Conservation (phyloP, 2,888 invertebrate genomes). For the Acronicta leporina region DNA sequence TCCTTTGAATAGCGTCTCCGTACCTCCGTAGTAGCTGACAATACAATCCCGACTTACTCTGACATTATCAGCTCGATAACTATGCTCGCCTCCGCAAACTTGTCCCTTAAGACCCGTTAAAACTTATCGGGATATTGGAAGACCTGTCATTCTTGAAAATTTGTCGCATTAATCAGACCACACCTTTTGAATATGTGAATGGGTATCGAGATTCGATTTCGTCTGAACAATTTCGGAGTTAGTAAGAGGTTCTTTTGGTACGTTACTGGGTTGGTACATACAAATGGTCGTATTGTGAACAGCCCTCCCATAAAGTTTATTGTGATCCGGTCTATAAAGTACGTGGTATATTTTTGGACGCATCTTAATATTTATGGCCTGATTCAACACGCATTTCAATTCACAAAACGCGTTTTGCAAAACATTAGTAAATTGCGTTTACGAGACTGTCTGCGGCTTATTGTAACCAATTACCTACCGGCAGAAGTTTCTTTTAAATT, state of each 20-base stretch:
- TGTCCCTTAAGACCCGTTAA: conserved; percentile 59
- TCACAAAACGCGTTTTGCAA: no score
- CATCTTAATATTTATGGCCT: conserved; percentile 28
- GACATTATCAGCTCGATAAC: conserved; percentile 67
- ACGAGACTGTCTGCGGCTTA: not conserved
- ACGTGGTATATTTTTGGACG: conserved; percentile 27
- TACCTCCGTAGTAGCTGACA: conserved; percentile 64
- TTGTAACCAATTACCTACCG: conserved; percentile 21
- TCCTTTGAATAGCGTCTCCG: conserved; percentile 72
- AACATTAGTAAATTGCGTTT: not conserved
- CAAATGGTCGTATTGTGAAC: conserved; percentile 39
- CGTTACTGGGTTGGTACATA: conserved; percentile 25
- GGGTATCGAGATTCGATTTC: conserved; percentile 66
- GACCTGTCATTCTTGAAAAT: conserved; percentile 63
- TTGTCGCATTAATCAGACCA: conserved; percentile 74
- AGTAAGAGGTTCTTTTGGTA: conserved; percentile 30
- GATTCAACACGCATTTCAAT: not conserved
- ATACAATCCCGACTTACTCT: conserved; percentile 62
- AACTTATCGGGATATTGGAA: conserved; percentile 64
- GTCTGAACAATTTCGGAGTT: conserved; percentile 53
- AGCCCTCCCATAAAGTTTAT: conserved; percentile 37
- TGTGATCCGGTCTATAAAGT: conserved; percentile 23
- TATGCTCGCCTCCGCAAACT: conserved; percentile 59
- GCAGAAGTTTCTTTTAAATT: conserved; percentile 56
- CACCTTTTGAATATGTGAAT: conserved; percentile 66